Conservation (phyloP, 2,113 vertebrate species). For the Mohoua ochrocephala region DNA sequence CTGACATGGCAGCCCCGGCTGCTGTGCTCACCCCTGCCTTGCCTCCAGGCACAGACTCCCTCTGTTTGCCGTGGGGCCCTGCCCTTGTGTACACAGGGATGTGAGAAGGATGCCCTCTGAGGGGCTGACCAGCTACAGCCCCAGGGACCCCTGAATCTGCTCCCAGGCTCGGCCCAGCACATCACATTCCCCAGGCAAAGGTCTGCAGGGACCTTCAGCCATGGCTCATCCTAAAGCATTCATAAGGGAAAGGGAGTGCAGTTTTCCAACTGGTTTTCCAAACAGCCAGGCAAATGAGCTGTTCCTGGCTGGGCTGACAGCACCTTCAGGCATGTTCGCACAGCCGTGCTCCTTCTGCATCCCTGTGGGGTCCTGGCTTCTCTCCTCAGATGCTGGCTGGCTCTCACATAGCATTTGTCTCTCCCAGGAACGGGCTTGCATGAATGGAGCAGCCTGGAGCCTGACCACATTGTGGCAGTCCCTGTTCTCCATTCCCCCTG, state of each 20-base stretch:
- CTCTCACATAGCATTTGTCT: not conserved
- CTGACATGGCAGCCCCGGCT: accelerated
- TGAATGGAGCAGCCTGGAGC: not conserved
- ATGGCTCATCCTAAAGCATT: not conserved
- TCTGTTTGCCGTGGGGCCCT: not conserved
- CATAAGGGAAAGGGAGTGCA: not conserved
- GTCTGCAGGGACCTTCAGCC: not conserved
- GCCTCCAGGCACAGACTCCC: accelerated
- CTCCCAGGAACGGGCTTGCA: not conserved
- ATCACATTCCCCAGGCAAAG: not conserved
- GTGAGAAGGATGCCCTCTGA: not conserved
- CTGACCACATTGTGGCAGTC: not conserved
- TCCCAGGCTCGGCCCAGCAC: not conserved
- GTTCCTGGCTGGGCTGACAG: not conserved
- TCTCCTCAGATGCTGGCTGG: not conserved
- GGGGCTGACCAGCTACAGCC: not conserved
- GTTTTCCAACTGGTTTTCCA: not conserved
- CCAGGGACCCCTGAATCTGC: not conserved
- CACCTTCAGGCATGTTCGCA: accelerated
- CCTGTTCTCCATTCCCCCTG: not conserved
- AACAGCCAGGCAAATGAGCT: not conserved
- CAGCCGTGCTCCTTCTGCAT: not conserved
- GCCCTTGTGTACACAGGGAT: not conserved
- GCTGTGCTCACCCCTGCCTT: not conserved
- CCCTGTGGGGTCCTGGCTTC: not conserved